Base-by-base conservation (phyloP, 2,797 vertebrate genomes). In the Emydoidea blandingii region DNA sequence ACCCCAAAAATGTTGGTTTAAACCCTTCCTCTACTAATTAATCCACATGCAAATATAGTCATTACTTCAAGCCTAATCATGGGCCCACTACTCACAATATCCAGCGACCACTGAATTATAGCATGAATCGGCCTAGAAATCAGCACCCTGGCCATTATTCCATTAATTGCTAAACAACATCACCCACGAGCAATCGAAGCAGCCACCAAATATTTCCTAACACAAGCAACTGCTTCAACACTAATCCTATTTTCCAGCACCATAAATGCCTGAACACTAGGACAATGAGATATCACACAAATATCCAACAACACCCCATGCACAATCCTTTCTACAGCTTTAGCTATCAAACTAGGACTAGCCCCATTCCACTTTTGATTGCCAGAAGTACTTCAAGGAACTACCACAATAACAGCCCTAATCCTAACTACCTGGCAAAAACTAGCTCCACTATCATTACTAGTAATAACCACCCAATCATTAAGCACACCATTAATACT, bases 1-100 rank as follows among this genome's bases (percentile, higher is more conserved):
- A 97, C 2, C 87, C 90, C 81, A 4, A 98, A 96, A 81, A 98
- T 97, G 96, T 87, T 50, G 97, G 76, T 97, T 97, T 8, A 97
- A 97, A 3, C 0, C 97, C 96, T 5, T 96, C 97, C 95, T 37
- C 12, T 96, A 9, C 90, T 97, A 98, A 98, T 98, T 87, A 96
- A 14, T 7, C 96, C 97, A 0, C n/a, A 53, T 0, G 34, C 95
- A 0, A 1, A 59, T 0, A 0, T n/a, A 0, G 1, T 79, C 0
- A 1, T 96, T 0, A 0, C 10, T 0, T 0, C 16, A 0, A 87
- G 74, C 0, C 1, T 98, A 0, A 4, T 89, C 0, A 0, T 96
- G 0, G 97, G 97, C 0, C 98, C 97, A 0, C 82, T 93, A 0
- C 1, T 98, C 0, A 97, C 96, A 0, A n/a, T 96, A 0, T 4